Base-by-base conservation (phyloP, 2,888 invertebrate genomes). In the Incurvaria masculella region DNA sequence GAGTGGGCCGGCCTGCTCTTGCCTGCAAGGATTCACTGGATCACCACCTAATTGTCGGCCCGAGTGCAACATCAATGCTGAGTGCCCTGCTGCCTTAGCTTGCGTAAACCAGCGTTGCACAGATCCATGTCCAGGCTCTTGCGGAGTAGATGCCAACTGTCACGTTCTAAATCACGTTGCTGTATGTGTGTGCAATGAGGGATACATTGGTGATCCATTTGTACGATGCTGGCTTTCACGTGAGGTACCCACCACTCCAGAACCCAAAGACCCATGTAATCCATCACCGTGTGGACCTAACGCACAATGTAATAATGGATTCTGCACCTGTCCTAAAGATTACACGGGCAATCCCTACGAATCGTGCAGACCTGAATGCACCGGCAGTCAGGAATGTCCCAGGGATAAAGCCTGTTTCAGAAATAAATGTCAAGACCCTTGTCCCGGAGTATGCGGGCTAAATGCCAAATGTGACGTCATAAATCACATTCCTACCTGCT, bases 81-180 rank as follows among this genome's bases (percentile, higher is more conserved):
- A 91, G 66, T 92, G 92, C 61, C 84, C 87, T 43, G 87, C 87
- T 51, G 85, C 86, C 45, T 75, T 86, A 50, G 89, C 90, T 10
- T 89, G 91, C 58, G 85, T 91, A 38, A 85, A 88, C 60, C 86
- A 88, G 62, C 88, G 84, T 68, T 93, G 93, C 65, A 81, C 83
- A 62, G 89, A 92, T 70, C 92, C 92, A 21, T 93, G 92, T 55
- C 85, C 87, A 14, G 90, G 91, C 10, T 90, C 91, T 0, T 92
- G 92, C 59, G 91, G 91, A 16, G 79, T 87, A 16, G 88, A 89
- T 61, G 89, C 90, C 4, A 83, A 84, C 56, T 92, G 92, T 57
- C 86, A 87, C 54, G 88, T 91, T 6, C 66, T 88, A 21, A 90
- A 89, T 63, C 91, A 92, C 64, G 82, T 89, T 33, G 90, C 91